Conservation (phyloP, 1,140 invertebrate genomes). For the Eurosta solidaginis region DNA sequence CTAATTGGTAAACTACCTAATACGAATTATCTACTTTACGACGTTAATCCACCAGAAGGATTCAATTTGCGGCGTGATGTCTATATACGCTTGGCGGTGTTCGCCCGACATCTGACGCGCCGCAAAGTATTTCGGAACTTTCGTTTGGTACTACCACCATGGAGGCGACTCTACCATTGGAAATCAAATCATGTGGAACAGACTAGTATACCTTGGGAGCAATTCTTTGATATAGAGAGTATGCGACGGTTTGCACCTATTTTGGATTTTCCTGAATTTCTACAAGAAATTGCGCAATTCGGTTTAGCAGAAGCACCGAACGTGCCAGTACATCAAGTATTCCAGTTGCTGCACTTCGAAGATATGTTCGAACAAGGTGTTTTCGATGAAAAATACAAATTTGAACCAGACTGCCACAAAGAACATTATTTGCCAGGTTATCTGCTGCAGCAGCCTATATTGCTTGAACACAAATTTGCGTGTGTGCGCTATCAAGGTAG, state of each 20-base stretch:
- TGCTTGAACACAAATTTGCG: conserved; percentile 64
- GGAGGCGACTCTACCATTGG: conserved; percentile 91
- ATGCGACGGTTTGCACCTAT: conserved; percentile 82
- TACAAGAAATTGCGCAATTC: conserved; percentile 60
- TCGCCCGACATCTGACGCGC: conserved; percentile 70
- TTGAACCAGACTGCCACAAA: conserved; percentile 63
- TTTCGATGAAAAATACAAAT: conserved; percentile 82
- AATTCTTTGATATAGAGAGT: conserved; percentile 86
- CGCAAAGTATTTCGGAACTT: conserved; percentile 60
- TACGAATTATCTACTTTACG: conserved; percentile 70
- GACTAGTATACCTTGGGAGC: conserved; percentile 67
- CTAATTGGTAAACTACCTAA: conserved; percentile 38
- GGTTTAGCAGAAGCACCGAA: conserved; percentile 43
- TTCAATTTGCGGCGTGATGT: conserved; percentile 97
- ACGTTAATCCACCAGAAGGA: conserved; percentile 92
- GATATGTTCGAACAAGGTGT: conserved; percentile 81
- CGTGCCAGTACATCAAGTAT: conserved; percentile 69
- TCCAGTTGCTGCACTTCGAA: conserved; percentile 84
- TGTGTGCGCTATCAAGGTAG: conserved; percentile 88
- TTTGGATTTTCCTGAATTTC: conserved; percentile 84
- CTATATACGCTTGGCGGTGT: conserved; percentile 87
- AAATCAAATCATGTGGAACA: conserved; percentile 64
- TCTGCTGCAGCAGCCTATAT: conserved; percentile 43
- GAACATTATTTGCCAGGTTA: conserved; percentile 40
- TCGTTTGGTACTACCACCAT: conserved; percentile 84